Percentiles rank a stretch among this genome's conserved stretches.
phyloP scores from a whole-genome alignment of 1,140 invertebrate genomes.

The Hormaphis cornu region DNA sequence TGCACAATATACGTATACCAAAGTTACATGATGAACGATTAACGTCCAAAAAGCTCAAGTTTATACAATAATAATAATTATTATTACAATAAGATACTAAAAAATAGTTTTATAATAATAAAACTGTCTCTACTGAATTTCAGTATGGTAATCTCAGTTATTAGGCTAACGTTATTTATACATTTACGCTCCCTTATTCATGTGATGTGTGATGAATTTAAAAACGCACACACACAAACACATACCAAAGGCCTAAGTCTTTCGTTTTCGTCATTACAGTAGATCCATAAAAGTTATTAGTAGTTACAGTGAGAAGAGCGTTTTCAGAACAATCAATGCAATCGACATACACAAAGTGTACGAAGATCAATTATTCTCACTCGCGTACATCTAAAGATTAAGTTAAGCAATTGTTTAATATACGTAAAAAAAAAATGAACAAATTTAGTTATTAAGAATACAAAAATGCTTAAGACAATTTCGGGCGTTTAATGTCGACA shows the following conservation, averaged over 20 bases:
- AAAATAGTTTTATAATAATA: conserved; percentile 11
- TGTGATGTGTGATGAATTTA: neutral
- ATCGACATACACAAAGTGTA: neutral
- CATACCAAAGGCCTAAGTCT: neutral
- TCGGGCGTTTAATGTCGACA: conserved; percentile 22
- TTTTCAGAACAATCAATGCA: neutral
- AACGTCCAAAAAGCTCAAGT: conserved; percentile 30
- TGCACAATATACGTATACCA: conserved; percentile 32
- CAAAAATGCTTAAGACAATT: conserved; percentile 26
- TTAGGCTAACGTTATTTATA: conserved; percentile 12
- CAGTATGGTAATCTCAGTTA: conserved; percentile 23
- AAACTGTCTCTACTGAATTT: conserved; percentile 13
- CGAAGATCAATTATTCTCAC: neutral
- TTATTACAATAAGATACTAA: conserved; percentile 25
- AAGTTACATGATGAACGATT: conserved; percentile 28
- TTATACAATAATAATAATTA: conserved; percentile 13
- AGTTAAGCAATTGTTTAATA: conserved; percentile 12
- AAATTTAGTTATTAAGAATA: conserved; percentile 29
- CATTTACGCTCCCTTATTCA: conserved; percentile 9
- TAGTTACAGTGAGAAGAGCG: conserved; percentile 2
- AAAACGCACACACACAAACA: neutral
- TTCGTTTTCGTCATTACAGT: conserved; percentile 27
- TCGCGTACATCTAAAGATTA: conserved; percentile 1
- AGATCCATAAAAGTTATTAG: conserved; percentile 24
- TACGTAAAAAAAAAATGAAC: conserved; percentile 14